Conservation (phyloP, 2,113 vertebrate genomes). For the Bufo bufo region DNA sequence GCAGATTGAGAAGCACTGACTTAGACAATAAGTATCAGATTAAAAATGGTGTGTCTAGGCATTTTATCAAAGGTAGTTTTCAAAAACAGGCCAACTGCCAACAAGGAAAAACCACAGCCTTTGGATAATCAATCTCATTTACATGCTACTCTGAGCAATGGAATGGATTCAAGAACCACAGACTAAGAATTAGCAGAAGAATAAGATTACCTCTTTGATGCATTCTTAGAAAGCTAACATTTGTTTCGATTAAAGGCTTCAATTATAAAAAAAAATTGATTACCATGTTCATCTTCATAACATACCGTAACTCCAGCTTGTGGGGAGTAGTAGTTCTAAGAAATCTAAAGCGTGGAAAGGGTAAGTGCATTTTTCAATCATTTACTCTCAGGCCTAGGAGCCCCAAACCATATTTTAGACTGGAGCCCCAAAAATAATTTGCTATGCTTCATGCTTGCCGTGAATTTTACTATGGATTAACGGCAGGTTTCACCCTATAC, state of each 20-base stretch:
- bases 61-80: constrained; percentile 20
- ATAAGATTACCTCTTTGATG: constrained; percentile 6
- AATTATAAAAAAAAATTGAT: not conserved
- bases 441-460: too few species aligned
- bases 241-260: not conserved
- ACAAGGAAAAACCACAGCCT: constrained; percentile 1
- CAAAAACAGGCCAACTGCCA: constrained; percentile 13
- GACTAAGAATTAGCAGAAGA: not conserved
- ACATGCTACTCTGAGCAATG: not conserved
- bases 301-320: not conserved
- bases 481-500: too few species aligned
- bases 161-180: not conserved
- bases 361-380: too few species aligned
- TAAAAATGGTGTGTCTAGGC: not conserved
- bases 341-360: not conserved
- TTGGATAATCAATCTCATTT: constrained; percentile 38
- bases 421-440: too few species aligned
- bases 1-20: not conserved
- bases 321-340: not conserved
- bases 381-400: too few species aligned
- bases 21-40: not conserved
- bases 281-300: not conserved
- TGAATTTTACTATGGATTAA: too few species aligned
- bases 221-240: not conserved
- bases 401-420: too few species aligned